Evolutionary conservation across 2,888 invertebrate genomes (phyloP).

Genomic region (Harmothoe impar): DNA sequence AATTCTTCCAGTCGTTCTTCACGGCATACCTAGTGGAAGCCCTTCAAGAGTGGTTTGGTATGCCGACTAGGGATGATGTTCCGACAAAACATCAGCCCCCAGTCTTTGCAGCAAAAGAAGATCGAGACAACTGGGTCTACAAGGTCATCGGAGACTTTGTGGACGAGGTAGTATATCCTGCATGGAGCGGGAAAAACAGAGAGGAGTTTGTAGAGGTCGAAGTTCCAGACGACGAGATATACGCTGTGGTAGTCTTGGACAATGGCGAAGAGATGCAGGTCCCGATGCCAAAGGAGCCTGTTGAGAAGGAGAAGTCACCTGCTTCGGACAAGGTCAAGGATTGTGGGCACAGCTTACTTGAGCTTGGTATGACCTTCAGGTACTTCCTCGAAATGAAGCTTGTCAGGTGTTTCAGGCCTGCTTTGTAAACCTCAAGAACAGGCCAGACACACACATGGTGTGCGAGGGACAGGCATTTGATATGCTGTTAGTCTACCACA

Average conservation of each 20-base stretch:
- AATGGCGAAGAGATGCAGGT: too few relatives aligned
- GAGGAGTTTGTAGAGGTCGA: not conserved
- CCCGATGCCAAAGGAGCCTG: too few relatives aligned
- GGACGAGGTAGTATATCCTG: not conserved
- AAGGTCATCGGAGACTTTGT: not conserved
- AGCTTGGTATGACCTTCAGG: not conserved
- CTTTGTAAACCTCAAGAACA: constrained; percentile 10
- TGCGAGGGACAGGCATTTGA: too few relatives aligned
- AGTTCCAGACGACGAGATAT: not conserved
- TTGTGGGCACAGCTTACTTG: too few relatives aligned
- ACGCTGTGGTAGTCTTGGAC: not conserved
- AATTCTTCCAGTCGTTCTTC: not conserved
- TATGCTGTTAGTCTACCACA: too few relatives aligned
- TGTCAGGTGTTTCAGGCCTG: not conserved
- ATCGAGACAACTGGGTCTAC: constrained; percentile 1
- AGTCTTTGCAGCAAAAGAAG: not conserved
- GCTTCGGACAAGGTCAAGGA: too few relatives aligned
- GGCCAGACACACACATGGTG: too few relatives aligned
- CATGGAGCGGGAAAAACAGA: not conserved
- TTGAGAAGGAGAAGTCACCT: too few relatives aligned
- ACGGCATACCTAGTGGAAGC: not conserved
- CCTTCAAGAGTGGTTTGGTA: constrained; percentile 31
- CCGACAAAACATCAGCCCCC: constrained; percentile 16
- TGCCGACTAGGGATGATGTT: not conserved
- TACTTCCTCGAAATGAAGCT: not conserved